phyloP scores from a whole-genome alignment of 2,888 invertebrate genomes.

The Hydropsyche betteni region DNA sequence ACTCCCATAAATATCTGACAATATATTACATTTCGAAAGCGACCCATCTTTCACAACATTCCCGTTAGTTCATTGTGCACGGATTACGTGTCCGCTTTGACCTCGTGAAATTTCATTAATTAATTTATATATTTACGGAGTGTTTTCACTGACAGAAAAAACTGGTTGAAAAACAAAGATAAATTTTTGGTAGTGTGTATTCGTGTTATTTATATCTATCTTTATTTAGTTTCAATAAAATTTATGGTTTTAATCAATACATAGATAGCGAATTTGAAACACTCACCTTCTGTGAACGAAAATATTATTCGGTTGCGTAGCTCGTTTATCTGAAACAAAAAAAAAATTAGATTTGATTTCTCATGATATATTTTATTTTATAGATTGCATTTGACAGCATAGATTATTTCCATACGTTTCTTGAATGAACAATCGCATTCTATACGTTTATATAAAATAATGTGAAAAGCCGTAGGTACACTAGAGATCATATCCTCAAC shows the following conservation, averaged over 20 bases:
- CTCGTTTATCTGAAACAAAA: neutral
- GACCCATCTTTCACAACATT: neutral
- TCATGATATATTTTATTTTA: neutral
- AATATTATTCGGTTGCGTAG: neutral
- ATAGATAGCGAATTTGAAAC: neutral
- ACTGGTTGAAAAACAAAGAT: slow-evolving; percentile 4
- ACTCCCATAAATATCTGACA: slow-evolving; percentile 25
- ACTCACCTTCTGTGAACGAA: neutral
- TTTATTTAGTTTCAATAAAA: neutral
- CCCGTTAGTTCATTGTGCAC: slow-evolving; percentile 18
- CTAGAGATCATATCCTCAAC: slow-evolving; percentile 14
- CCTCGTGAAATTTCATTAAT: slow-evolving; percentile 26
- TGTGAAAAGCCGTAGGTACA: too few species aligned
- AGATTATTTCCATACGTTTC: neutral
- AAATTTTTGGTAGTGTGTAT: neutral
- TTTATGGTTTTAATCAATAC: neutral
- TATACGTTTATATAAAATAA: neutral
- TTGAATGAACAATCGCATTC: neutral
- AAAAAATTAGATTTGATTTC: neutral
- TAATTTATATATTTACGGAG: neutral
- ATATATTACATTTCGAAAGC: slow-evolving; percentile 1
- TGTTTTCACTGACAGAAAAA: neutral
- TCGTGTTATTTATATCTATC: slow-evolving; percentile 6
- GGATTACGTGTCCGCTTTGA: neutral
- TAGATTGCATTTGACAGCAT: neutral